Evolutionary conservation across 2,888 invertebrate species (phyloP), one percentile per base, ranked within the genome.

Genomic region (Mesochorus sp.): DNA sequence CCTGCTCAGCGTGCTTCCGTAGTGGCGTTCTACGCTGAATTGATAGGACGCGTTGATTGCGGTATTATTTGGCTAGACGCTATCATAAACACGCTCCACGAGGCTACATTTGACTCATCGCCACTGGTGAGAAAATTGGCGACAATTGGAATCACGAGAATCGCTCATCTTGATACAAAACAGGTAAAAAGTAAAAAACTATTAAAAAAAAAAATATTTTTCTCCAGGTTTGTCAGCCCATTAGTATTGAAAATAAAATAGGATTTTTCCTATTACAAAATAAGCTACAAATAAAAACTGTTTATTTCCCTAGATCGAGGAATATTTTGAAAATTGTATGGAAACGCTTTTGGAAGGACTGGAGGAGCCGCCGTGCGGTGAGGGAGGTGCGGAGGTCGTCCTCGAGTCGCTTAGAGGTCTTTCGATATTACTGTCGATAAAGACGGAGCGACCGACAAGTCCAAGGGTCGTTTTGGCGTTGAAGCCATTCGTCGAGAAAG

Each of bases 401-500:
- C 77, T 90, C 0, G 89, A 90, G 31, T 89, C 89, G 0, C 77
- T 90, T 2, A 84, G 85, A 4, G 89, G 90, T 0, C 83, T 90
- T 17, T 83, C 88, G 1, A 75, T 87, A 6, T 66, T 90, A 1
- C 59, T 90, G 2, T 85, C 88, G 1, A 82, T 84, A 10, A 84
- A 85, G 55, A 85, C 83, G 0, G 83, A 84, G 55, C 84, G 76
- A 8, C 85, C 88, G 0, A 83, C 89, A 5, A 90, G 86, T 59
- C 89, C 89, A 0, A 82, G 87, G 5, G 84, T 90, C 1, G 84
- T 90, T 2, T 68, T 90, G 3, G 85, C 89, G 0, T 79, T 90
- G n/a, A 90, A 89, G 39, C 89, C 90, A 2, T 90, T 89, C 44
- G 80, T 89, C 5, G 90, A 90, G 62, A 89, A 89, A 59, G 89